Evolutionary conservation across 1,140 invertebrate species (phyloP).

Genomic region (Campoletis sonorensis): DNA sequence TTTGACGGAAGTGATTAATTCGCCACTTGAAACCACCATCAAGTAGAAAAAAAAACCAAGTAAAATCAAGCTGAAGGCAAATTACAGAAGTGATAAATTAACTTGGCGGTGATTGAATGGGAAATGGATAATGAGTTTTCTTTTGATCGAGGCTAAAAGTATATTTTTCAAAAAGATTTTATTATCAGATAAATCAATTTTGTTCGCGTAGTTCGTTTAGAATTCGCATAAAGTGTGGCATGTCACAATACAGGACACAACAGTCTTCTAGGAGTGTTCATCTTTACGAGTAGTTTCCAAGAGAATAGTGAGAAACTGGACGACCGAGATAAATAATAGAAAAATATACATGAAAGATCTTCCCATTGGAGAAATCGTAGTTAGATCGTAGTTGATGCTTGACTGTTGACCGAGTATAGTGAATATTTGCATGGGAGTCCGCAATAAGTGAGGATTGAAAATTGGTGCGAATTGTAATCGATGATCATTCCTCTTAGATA

Average conservation of each 20-base stretch:
- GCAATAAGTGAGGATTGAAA: background rate
- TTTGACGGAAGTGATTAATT: too few relatives aligned
- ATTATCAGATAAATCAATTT: background rate
- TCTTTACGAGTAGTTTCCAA: slow-evolving; percentile 57
- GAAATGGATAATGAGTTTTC: too few relatives aligned
- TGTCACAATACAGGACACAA: background rate
- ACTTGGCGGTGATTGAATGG: too few relatives aligned
- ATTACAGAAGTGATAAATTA: too few relatives aligned
- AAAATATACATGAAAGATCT: background rate
- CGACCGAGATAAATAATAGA: slow-evolving; percentile 37
- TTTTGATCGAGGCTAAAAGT: too few relatives aligned
- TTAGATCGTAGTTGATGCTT: slow-evolving; percentile 24
- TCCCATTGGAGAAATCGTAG: background rate
- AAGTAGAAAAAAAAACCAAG: too few relatives aligned
- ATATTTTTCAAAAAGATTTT: background rate
- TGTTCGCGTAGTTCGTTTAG: background rate
- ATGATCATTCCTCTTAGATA: slow-evolving; percentile 62
- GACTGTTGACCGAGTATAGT: slow-evolving; percentile 11
- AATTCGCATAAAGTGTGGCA: background rate
- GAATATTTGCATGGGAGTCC: slow-evolving; percentile 16
- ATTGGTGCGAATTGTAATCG: slow-evolving; percentile 31
- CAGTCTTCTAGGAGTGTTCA: background rate
- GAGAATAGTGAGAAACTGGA: slow-evolving; percentile 19
- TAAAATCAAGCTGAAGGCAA: too few relatives aligned
- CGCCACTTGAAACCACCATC: too few relatives aligned